Percentiles rank a stretch among this genome's conserved stretches.
phyloP scores from a whole-genome alignment of 2,888 invertebrate genomes.

The Griposia aprilina region DNA sequence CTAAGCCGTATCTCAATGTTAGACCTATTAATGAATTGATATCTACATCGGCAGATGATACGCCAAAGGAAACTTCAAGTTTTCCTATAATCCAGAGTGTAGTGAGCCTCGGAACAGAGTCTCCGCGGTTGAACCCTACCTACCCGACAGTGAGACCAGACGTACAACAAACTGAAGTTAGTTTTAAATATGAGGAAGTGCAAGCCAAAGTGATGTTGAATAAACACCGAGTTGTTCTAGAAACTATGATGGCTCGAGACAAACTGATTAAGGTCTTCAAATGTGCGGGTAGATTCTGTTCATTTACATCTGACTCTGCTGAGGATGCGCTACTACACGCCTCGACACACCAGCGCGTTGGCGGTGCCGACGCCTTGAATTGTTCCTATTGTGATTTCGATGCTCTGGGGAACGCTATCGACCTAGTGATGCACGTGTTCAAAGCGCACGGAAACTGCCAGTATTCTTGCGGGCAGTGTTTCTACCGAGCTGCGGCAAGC shows the following conservation, averaged over 20 bases:
- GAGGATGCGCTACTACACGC: conserved; percentile 83
- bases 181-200: conserved; percentile 80
- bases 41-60: conserved; percentile 59
- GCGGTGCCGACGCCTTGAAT: conserved; percentile 84
- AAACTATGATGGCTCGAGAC: conserved; percentile 86
- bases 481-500: conserved; percentile 91
- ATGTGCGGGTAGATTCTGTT: conserved; percentile 86
- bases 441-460: conserved; percentile 91
- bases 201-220: conserved; percentile 81
- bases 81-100: conserved; percentile 89
- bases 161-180: conserved; percentile 56
- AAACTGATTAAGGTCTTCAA: conserved; percentile 86
- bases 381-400: conserved; percentile 91
- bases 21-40: conserved; percentile 85
- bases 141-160: conserved; percentile 63
- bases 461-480: conserved; percentile 92
- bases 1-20: conserved; percentile 79
- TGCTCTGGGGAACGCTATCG: conserved; percentile 77
- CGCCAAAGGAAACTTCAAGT: conserved; percentile 53
- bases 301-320: conserved; percentile 80
- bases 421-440: conserved; percentile 91
- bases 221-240: conserved; percentile 84
- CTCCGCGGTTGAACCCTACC: conserved; percentile 64
- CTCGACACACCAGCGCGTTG: conserved; percentile 80
- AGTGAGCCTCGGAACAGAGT: conserved; percentile 85